Evolutionary conservation across 2,797 vertebrate genomes (phyloP), one percentile per base, ranked within the genome.

Genomic region (Lophotriccus pileatus): DNA sequence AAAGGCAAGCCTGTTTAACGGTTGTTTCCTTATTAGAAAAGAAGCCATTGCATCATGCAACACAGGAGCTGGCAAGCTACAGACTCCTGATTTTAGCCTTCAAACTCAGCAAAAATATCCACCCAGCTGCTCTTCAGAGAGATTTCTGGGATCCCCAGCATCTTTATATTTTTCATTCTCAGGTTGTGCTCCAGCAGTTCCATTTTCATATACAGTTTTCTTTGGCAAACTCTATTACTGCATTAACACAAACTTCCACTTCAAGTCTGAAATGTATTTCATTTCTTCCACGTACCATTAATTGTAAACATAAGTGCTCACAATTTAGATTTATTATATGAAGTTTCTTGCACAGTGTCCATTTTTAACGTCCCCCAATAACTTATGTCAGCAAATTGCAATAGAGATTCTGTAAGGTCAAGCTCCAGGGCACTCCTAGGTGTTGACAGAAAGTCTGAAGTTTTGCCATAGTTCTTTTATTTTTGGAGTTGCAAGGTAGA

Each of bases 141-240:
- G 43, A 81, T 69, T 94, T 94, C 46, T 89, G 58, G 32, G 89
- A 92, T 87, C 79, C 50, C 41, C 84, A 87, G 49, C 78, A 95
- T 50, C 53, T 95, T 92, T 75, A 14, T 85, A 83, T 44, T 91
- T 94, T 56, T 89, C 62, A 78, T 86, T 90, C 82, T 93, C 46
- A 95, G 69, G 72, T 84, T 87, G 43, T 69, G 58, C 68, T 95
- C 89, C 89, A 95, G 66, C 84, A 87, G 46, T 72, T 92, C 49
- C 75, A 89, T 92, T 91, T 94, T 91, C 75, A 56, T 50, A 63
- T 7, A 53, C 6, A 72, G 68, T 87, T 93, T 97, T 97, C 63
- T 96, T 93, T 92, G 95, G 95, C 92, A 94, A 89, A 89, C 47
- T 70, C 41, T 62, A 23, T 87, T 70, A 87, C 56, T 37, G 56